Evolutionary conservation across 2,797 vertebrate genomes (phyloP), one percentile per base, ranked within the genome.

Genomic region (Siniperca scherzeri): DNA sequence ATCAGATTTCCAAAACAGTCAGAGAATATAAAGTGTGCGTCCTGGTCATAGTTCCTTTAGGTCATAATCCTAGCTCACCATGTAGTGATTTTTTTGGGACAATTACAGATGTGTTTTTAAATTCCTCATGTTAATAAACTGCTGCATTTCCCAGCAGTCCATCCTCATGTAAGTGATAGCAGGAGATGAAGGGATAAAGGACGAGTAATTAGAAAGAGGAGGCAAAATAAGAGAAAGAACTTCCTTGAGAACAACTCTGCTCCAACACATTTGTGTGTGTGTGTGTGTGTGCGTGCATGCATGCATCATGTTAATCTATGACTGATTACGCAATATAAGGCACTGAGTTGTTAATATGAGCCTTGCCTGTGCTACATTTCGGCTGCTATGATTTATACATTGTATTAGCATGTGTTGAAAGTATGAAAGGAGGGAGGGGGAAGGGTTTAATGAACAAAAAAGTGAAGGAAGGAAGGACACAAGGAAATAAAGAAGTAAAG

Each of bases 331-430:
- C 44, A 27, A 38, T 61, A n/a, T 62, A 40, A 68, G 14, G 52
- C 59, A 36, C 60, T 5, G 27, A 69, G 57, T 7, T 61, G 42
- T 57, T 81, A 21, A 70, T 81, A 46, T 73, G 0, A 67, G 38
- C 56, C 3, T 25, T 30, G 60, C 25, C 66, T 55, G 56, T 1
- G 3, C 22, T 78, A 62, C 66, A 69, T 50, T 68, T 72, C 4
- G 13, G 13, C 69, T 67, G 55, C 50, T 22, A 1, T 78, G 70
- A 83, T 85, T 79, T 77, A 65, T 72, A 17, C 11, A 19, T 33
- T 30, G 9, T 21, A 50, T 52, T 62, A 61, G 16, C 5, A 2
- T 52, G 59, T 65, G 53, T 33, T 60, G 21, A 4, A 61, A n/a
- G n/a, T 25, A 27, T 17, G 19, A 16, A 25, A n/a, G 0, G 8